Evolutionary conservation across 1,140 invertebrate species (phyloP), one percentile per base, ranked within the genome.

Genomic region (Drosophila ohnishii): DNA sequence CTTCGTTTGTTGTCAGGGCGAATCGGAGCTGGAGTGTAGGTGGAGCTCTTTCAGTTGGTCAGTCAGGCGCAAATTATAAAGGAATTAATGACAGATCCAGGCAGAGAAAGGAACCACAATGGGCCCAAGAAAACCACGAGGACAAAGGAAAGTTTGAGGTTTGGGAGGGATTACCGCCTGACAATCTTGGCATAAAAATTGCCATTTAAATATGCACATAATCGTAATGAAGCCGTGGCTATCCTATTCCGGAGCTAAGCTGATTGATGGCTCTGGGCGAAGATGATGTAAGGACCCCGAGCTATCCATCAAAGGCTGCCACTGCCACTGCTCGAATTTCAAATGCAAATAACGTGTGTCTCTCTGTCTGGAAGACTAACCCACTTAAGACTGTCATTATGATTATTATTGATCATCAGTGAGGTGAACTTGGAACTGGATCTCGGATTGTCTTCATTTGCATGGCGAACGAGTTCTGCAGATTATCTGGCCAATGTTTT

Each of bases 51-150:
- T 71, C 60, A 35, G 83, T 51, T 84, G 83, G 84, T 84, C 84
- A 88, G 80, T 80, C 84, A 87, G 84, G 84, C 84, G 84, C 77
- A 88, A 87, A 87, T 87, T 87, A 87, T 87, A 88, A 87, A 88
- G 80, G 83, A 88, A 87, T 87, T 87, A 87, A 87, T 87, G 78
- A 70, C 64, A 71, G 76, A 71, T 75, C 73, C 73, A 60, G 65
- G 65, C 60, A 88, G 65, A 67, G 39, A 55, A 63, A 64, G 60
- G 74, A 48, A 40, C 25, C 42, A 59, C 74, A 78, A 80, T 85
- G 51, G 39, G 67, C 69, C 61, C 70, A 74, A 69, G 78, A 67
- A 79, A 87, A 75, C 81, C 78, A 40, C 78, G 75, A 57, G 56
- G 37, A 70, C 64, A 80, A 57, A 50, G 37, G 50, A 60, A 61